These are phyloP conservation scores for Drosophila ananassae DNA, from an alignment of 1,140 invertebrate species.

Conservation along the genomic window DNA sequence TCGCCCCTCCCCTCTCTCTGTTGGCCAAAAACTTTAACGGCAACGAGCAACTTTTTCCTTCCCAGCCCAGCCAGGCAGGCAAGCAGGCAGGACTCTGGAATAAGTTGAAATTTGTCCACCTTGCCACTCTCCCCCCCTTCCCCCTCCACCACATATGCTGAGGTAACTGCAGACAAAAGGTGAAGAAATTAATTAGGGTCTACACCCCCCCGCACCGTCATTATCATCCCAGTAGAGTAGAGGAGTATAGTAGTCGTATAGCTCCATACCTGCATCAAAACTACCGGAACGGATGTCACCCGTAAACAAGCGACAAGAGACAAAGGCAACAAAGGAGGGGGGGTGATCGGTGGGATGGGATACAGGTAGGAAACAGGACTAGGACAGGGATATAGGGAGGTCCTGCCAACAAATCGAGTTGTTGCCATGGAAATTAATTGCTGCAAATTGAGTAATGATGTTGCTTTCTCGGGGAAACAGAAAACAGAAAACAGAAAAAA, in stretches of 20 bases:
- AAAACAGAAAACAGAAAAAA: background rate
- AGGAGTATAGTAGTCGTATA: background rate
- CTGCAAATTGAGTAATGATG: constrained; percentile 59
- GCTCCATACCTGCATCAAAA: constrained; percentile 52
- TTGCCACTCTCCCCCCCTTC: background rate
- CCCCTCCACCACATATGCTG: constrained; percentile 22
- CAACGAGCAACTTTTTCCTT: constrained; percentile 25
- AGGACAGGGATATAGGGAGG: background rate
- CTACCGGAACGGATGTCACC: constrained; percentile 46
- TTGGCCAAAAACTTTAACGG: constrained; percentile 25
- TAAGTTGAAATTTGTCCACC: constrained; percentile 58
- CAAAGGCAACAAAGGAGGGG: constrained; percentile 14
- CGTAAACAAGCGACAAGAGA: constrained; percentile 24
- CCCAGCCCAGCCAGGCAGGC: constrained; percentile 7
- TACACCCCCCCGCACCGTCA: constrained; percentile 6
- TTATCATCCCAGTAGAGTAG: constrained; percentile 2
- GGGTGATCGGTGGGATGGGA: background rate
- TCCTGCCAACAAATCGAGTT: constrained; percentile 57
- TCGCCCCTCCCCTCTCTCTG: too few relatives aligned
- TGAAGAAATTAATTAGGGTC: constrained; percentile 58
- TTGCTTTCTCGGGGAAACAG: constrained; percentile 11
- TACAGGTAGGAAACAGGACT: background rate
- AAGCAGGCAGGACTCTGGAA: constrained; percentile 1
- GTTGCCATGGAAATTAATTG: constrained; percentile 75
- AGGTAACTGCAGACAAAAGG: constrained; percentile 53